Evolutionary conservation across 2,797 vertebrate species (phyloP), one percentile per base, ranked within the genome.

Genomic region (Pangasius larnaudii): DNA sequence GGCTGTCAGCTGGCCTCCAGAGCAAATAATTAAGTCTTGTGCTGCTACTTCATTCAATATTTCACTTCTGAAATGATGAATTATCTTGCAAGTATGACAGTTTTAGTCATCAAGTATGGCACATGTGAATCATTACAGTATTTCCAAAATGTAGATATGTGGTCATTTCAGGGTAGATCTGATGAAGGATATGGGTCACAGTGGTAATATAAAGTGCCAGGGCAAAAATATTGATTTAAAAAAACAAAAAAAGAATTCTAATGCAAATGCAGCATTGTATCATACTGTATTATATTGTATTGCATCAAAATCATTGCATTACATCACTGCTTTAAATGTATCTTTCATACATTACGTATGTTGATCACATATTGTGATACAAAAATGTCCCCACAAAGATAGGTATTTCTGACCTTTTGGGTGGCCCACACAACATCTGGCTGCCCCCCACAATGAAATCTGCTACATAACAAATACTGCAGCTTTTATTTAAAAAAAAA

Each of bases 1-100:
- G 19, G 46, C 82, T 84, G 46, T 69, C 82, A 84, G 63, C 63
- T 53, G 42, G 82, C 63, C 30, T 69, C n/a, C 46, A 22, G 46
- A 69, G 82, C 46, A 84, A 84, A 69, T 84, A 84, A 84, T 69
- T 69, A 69, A 51, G 46, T 42, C 81, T 67, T 30, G n/a, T 67
- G 61, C 61, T 51, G 51, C 27, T 30, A 30, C 42, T 67, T 67
- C 42, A 22, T 33, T 22, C 42, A 30, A 84, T 67, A 22, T 30
- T 67, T 84, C 61, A 51, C 61, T 84, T 27, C 81, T 19, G 24
- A 82, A 82, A 82, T 63, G 59, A 63, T 65, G 39, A 63, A 82
- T 63, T n/a, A 51, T 67, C n/a, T 51, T 13, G 42, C 61, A 84
- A 51, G 58, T 67, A 22, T 51, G n/a, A 30, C 81, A 83, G 39